phyloP scores from a whole-genome alignment of 2,888 invertebrate genomes.

The Anthophora plumipes region DNA sequence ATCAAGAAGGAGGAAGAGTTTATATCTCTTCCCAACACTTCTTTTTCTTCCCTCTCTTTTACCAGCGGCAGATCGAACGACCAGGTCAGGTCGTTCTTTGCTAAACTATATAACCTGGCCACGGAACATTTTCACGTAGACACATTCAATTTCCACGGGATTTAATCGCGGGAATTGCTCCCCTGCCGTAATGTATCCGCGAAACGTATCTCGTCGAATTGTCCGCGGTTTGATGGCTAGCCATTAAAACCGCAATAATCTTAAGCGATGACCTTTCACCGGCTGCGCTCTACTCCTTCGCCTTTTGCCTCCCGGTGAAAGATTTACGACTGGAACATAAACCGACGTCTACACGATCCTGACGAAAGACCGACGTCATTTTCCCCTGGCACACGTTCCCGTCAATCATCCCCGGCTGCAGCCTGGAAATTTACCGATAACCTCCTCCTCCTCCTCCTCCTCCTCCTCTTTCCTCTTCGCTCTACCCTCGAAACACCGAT shows the following conservation, averaged over 20 bases:
- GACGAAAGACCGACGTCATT: conserved; percentile 36
- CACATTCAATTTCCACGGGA: conserved; percentile 5
- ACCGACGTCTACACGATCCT: conserved; percentile 37
- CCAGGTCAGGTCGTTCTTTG: not conserved
- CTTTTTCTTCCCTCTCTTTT: not conserved
- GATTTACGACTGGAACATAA: conserved; percentile 63
- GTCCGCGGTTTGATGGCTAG: conserved; percentile 44
- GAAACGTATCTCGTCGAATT: conserved; percentile 22
- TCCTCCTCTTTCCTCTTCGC: too few relatives aligned
- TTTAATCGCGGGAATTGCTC: not conserved
- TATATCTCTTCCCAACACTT: not conserved
- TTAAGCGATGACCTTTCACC: conserved; percentile 59
- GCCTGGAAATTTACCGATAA: conserved; percentile 34
- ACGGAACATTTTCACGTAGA: not conserved
- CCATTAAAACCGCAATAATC: conserved; percentile 63
- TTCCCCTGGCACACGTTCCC: conserved; percentile 26
- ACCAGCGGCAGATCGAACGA: not conserved
- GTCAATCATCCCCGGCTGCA: conserved; percentile 23
- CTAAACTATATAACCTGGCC: not conserved
- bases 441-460: too few relatives aligned
- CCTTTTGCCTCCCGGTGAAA: conserved; percentile 33
- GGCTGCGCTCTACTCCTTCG: conserved; percentile 27
- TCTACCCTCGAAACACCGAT: not conserved
- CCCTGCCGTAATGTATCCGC: not conserved
- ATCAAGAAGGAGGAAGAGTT: too few relatives aligned